Percentiles rank a stretch among this genome's conserved stretches.
These are phyloP conservation scores for Stenchaetothrips biformis DNA, from an alignment of 2,888 invertebrate species.

Conservation along the genomic window DNA sequence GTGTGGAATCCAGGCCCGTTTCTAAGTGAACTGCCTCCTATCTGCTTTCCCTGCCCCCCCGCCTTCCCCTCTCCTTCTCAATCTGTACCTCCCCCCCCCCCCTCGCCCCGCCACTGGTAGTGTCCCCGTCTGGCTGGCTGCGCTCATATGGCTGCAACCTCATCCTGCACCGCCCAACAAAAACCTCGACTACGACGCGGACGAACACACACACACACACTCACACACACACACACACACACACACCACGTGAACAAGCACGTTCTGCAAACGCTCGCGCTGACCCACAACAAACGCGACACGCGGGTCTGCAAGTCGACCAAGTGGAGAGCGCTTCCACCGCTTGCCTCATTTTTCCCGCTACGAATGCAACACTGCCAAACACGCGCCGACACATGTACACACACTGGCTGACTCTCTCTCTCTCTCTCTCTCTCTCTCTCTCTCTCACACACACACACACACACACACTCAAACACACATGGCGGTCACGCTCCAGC, in stretches of 20 bases:
- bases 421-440: background rate
- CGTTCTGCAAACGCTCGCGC: background rate
- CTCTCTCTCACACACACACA: background rate
- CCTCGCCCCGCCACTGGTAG: background rate
- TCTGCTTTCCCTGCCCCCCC: background rate
- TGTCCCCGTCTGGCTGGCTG: background rate
- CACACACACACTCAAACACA: too few species aligned
- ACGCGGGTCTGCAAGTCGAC: too few species aligned
- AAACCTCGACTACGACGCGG: background rate
- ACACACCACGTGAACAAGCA: background rate
- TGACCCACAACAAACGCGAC: too few species aligned
- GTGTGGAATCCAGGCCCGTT: background rate
- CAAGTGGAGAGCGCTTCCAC: too few species aligned
- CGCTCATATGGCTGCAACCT: background rate
- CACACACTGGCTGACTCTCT: background rate
- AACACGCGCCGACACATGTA: background rate
- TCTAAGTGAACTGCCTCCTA: background rate
- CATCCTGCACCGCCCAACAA: constrained; percentile 3
- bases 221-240: background rate
- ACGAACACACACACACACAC: background rate
- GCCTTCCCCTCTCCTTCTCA: background rate
- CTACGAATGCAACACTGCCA: too few species aligned
- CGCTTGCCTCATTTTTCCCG: too few species aligned
- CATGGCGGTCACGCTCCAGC: too few species aligned
- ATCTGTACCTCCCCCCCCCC: background rate